These are phyloP conservation scores for Spatula versicolor DNA, from an alignment of 2,797 vertebrate genomes.

Conservation along the genomic window DNA sequence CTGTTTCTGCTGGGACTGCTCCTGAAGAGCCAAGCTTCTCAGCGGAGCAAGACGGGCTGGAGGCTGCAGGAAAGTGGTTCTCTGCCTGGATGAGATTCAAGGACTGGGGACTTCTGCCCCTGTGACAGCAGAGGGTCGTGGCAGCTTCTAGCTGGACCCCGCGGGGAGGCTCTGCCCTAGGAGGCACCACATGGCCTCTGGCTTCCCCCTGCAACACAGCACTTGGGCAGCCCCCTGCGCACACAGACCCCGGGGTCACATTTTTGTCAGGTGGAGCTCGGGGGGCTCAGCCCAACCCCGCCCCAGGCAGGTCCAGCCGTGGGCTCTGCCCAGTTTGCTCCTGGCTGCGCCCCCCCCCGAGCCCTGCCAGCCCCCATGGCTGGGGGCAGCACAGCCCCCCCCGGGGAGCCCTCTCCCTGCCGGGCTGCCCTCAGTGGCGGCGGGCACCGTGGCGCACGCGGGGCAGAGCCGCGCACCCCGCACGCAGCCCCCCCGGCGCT, in stretches of 20 bases:
- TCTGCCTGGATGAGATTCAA: fast-evolving
- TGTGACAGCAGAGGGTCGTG: not conserved
- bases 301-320: fast-evolving
- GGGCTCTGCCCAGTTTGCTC: not conserved
- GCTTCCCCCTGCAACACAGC: fast-evolving
- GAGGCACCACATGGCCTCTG: fast-evolving
- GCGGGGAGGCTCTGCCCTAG: not conserved
- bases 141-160: fast-evolving
- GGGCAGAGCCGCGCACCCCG: not conserved
- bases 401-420: fast-evolving
- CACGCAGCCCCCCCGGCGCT: fast-evolving
- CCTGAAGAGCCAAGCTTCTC: not conserved
- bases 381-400: fast-evolving
- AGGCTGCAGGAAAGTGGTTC: not conserved
- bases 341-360: fast-evolving
- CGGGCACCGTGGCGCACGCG: fast-evolving
- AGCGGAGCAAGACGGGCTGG: too few species aligned
- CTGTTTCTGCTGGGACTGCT: not conserved
- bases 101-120: too few species aligned
- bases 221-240: fast-evolving
- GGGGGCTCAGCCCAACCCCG: fast-evolving
- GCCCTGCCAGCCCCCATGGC: not conserved
- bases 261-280: not conserved
- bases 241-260: fast-evolving
- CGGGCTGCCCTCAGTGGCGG: not conserved